Evolutionary conservation across 2,888 invertebrate species (phyloP).

Genomic region (Ephialtes manifestator): DNA sequence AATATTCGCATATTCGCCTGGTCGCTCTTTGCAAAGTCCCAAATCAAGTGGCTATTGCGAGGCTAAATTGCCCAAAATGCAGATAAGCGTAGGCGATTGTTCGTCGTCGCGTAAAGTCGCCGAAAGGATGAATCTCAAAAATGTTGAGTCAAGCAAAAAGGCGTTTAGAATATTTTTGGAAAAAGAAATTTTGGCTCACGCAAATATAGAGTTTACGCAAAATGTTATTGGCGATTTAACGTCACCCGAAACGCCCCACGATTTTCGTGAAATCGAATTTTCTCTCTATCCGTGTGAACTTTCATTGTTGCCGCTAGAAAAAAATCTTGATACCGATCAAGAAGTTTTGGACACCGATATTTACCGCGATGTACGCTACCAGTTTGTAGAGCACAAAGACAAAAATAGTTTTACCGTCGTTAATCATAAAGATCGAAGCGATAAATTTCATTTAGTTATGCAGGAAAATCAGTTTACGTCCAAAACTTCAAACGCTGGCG

Average conservation of each 20-base stretch:
- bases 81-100: constrained; percentile 56
- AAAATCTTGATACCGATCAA: constrained; percentile 25
- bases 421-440: constrained; percentile 26
- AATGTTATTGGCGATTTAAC: constrained; percentile 48
- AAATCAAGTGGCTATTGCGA: constrained; percentile 21
- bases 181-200: constrained; percentile 73
- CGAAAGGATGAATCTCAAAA: constrained; percentile 72
- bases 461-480: constrained; percentile 51
- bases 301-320: constrained; percentile 67
- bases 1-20: constrained; percentile 43
- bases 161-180: constrained; percentile 74
- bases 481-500: not conserved
- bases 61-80: constrained; percentile 53
- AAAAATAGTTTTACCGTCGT: constrained; percentile 31
- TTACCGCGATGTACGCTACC: constrained; percentile 26
- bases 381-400: constrained; percentile 29
- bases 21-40: constrained; percentile 4
- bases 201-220: constrained; percentile 68
- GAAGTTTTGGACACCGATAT: constrained; percentile 38
- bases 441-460: constrained; percentile 9
- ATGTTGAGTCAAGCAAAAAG: constrained; percentile 73
- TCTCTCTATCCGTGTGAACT: constrained; percentile 66
- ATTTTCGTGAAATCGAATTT: constrained; percentile 70
- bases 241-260: constrained; percentile 70
- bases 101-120: constrained; percentile 44